A percentile compares a stretch with the other conserved stretches of the same genome.
Evolutionary conservation across 1,140 invertebrate species (phyloP).

Genomic region (Mizuhopecten yessoensis): DNA sequence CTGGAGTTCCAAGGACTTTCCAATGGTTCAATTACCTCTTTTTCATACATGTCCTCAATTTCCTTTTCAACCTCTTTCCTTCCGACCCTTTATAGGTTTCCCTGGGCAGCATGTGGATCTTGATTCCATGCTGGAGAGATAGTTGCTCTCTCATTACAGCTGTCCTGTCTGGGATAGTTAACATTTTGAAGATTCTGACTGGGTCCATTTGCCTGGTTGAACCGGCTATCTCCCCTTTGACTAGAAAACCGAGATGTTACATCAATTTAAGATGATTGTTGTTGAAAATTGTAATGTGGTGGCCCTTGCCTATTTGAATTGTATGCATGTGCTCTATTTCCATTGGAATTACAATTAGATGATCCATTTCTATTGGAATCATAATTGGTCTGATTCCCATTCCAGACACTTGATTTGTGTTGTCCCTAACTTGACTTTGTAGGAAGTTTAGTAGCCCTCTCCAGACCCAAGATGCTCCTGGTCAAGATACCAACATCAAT

Average conservation of each 20-base stretch:
- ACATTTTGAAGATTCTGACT: not conserved
- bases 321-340: not conserved
- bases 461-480: not conserved
- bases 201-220: not conserved
- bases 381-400: not conserved
- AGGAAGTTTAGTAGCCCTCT: not conserved
- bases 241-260: not conserved
- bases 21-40: conserved; percentile 40
- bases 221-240: not conserved
- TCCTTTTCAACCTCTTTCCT: too few relatives aligned
- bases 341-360: too few relatives aligned
- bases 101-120: not conserved
- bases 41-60: conserved; percentile 28
- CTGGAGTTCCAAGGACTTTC: conserved; percentile 41
- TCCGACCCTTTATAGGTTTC: too few relatives aligned
- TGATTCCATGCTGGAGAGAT: not conserved
- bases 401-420: not conserved
- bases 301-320: not conserved
- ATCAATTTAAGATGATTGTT: not conserved
- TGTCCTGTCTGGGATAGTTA: not conserved
- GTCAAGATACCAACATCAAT: not conserved
- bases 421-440: not conserved
- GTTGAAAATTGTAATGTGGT: not conserved
- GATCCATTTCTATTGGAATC: not conserved
- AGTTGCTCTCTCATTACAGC: not conserved